phyloP scores from a whole-genome alignment of 2,113 vertebrate species.

The Pantherophis guttatus region DNA sequence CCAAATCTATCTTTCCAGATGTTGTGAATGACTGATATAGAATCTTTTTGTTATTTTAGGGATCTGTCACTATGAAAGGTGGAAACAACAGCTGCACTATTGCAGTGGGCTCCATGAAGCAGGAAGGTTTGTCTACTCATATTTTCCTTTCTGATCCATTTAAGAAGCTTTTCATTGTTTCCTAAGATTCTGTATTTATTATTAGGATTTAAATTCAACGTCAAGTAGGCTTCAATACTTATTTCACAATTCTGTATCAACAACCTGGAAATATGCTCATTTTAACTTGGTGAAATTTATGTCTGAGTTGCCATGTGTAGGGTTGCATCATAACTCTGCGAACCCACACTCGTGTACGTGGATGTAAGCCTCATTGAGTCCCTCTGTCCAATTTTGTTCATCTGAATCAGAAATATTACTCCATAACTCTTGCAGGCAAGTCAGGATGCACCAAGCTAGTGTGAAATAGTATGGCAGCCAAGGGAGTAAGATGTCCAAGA shows the following conservation, averaged over 20 bases:
- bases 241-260: neutral
- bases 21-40: constrained; percentile 27
- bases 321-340: neutral
- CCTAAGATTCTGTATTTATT: neutral
- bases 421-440: neutral
- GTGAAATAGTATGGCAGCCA: neutral
- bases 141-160: constrained; percentile 26
- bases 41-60: constrained; percentile 51
- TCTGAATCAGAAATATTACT: neutral
- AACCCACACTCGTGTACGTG: neutral
- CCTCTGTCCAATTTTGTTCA: neutral
- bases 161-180: constrained; percentile 23
- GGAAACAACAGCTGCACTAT: constrained; percentile 59
- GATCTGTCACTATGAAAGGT: constrained; percentile 52
- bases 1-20: constrained; percentile 59
- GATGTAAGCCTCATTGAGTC: neutral
- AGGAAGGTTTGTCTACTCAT: constrained; percentile 10
- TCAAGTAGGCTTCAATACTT: neutral
- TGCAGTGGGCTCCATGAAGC: constrained; percentile 31
- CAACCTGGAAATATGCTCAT: neutral
- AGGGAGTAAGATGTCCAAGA: neutral
- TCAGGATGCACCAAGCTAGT: neutral
- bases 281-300: neutral
- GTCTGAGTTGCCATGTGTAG: neutral
- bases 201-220: neutral